These are phyloP conservation scores for Monopterus albus DNA, from an alignment of 2,113 vertebrate genomes.

Conservation along the genomic window DNA sequence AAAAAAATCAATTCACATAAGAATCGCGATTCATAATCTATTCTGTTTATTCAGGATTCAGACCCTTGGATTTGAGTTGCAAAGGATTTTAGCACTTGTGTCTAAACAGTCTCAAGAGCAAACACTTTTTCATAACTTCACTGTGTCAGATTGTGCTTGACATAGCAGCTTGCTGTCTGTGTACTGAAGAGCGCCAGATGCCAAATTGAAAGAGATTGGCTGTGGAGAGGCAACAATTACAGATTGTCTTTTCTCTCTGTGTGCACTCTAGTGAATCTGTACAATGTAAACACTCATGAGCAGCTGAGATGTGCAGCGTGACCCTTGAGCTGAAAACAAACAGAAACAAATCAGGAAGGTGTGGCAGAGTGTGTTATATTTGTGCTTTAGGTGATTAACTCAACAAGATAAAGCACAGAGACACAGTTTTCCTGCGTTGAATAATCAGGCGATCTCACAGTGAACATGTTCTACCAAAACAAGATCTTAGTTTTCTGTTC, in stretches of 20 bases:
- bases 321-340: constrained; percentile 4
- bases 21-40: too few relatives aligned
- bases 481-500: neutral
- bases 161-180: neutral
- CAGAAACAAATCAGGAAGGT: too few relatives aligned
- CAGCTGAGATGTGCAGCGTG: neutral
- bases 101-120: neutral
- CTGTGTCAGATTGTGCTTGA: neutral
- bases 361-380: neutral
- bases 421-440: neutral
- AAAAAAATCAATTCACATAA: too few relatives aligned
- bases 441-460: constrained; percentile 5
- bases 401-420: neutral
- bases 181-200: neutral
- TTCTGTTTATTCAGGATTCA: too few relatives aligned
- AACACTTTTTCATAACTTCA: neutral
- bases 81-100: neutral
- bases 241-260: neutral
- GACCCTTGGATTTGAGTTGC: neutral
- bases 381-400: constrained; percentile 4
- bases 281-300: neutral
- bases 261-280: neutral
- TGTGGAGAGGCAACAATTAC: neutral
- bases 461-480: neutral
- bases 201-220: neutral